These are phyloP conservation scores for Rhamphomyia laevipes DNA, from an alignment of 2,888 invertebrate genomes.

Conservation along the genomic window DNA sequence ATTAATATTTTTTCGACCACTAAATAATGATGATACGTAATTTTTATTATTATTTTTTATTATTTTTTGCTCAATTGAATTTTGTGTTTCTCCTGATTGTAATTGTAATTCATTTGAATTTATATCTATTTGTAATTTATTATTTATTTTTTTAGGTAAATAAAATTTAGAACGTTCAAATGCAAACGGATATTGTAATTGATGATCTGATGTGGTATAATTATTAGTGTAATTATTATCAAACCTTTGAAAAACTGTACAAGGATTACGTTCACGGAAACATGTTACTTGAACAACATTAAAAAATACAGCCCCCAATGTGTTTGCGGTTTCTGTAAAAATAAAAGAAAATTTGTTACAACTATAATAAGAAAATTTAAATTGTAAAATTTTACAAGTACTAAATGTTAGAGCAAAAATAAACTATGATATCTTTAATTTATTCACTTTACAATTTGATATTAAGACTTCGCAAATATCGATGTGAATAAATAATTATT, in stretches of 20 bases:
- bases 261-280: constrained; percentile 53
- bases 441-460: too few relatives aligned
- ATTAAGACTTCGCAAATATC: too few relatives aligned
- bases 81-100: background rate
- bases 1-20: background rate
- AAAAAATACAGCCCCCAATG: constrained; percentile 61
- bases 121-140: background rate
- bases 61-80: background rate
- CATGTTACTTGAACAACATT: constrained; percentile 63
- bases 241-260: constrained; percentile 51
- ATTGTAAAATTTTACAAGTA: too few relatives aligned
- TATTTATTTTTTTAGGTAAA: constrained; percentile 25
- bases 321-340: constrained; percentile 48
- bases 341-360: background rate
- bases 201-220: background rate
- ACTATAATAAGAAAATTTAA: background rate
- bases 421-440: too few relatives aligned
- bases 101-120: background rate
- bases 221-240: constrained; percentile 17
- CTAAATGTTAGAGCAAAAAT: background rate
- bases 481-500: background rate
- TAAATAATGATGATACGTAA: too few relatives aligned
- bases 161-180: constrained; percentile 30
- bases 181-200: constrained; percentile 21
- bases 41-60: too few relatives aligned